Evolutionary conservation across 2,113 vertebrate species (phyloP).

Genomic region (Himantopus leucocephalus): DNA sequence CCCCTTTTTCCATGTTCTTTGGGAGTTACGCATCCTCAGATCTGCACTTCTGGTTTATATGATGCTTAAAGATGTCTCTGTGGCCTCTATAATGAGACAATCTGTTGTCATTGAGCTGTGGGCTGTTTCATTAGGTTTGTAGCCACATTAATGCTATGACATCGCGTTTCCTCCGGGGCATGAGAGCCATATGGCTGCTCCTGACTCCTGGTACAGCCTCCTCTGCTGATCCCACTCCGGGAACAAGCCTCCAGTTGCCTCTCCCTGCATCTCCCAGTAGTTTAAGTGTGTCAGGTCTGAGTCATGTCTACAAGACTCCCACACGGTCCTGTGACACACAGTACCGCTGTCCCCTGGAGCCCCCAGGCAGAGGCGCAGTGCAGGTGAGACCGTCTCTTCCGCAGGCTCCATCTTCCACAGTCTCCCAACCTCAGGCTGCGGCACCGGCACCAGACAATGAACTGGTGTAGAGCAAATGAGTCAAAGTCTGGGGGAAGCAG

Average conservation of each 20-base stretch:
- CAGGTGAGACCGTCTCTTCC: neutral
- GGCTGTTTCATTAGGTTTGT: neutral
- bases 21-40: neutral
- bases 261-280: neutral
- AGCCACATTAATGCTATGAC: neutral
- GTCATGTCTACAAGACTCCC: accelerated
- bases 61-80: neutral
- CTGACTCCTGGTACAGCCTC: neutral
- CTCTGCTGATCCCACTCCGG: neutral
- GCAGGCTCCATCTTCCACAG: accelerated
- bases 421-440: neutral
- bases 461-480: neutral
- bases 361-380: accelerated
- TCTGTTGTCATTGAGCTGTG: neutral
- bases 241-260: accelerated
- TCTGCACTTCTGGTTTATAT: neutral
- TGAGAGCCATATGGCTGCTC: neutral
- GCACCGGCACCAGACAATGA: neutral
- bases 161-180: accelerated
- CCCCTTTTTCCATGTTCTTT: accelerated
- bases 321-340: accelerated
- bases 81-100: neutral
- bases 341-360: accelerated
- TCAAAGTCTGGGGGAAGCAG: neutral
- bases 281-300: neutral